Conservation (phyloP, 64 coral and sea anemone species). For the Orbicella faveolata region DNA sequence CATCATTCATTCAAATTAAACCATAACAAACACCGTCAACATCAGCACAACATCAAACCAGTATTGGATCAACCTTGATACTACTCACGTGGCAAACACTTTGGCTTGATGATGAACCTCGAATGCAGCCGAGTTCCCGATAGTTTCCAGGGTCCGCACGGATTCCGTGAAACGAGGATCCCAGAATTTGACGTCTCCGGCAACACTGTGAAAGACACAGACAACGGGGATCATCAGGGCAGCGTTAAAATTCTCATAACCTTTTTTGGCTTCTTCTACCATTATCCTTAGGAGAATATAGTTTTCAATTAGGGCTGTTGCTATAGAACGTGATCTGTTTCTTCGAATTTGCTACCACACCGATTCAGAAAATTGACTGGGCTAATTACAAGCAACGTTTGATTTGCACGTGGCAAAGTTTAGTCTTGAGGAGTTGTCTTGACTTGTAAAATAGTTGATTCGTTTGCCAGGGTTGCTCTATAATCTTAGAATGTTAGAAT, state of each 20-base stretch:
- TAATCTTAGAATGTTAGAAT: too few species aligned
- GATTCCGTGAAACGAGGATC: slow-evolving; percentile 96
- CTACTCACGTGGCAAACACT: slow-evolving; percentile 79
- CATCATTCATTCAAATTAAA: too few species aligned
- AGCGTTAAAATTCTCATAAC: not conserved
- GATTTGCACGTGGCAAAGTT: too few species aligned
- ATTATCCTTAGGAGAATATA: not conserved
- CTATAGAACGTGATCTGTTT: too few species aligned
- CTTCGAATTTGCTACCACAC: too few species aligned
- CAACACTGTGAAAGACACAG: slow-evolving; percentile 65
- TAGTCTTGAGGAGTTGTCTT: too few species aligned
- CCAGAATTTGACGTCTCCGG: slow-evolving; percentile 92
- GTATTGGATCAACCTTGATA: not conserved
- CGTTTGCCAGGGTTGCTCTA: too few species aligned
- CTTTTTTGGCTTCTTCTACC: not conserved
- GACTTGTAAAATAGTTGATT: too few species aligned
- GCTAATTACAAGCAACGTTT: too few species aligned
- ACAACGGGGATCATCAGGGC: not conserved
- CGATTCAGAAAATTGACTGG: too few species aligned
- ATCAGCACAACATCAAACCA: not conserved
- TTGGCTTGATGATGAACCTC: slow-evolving; percentile 94
- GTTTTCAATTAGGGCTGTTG: too few species aligned
- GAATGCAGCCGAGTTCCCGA: slow-evolving; percentile 82
- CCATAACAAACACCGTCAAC: not conserved
- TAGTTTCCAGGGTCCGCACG: slow-evolving; percentile 72